Evolutionary conservation across 2,113 vertebrate genomes (phyloP).

Genomic region (Mormoops blainvillei): DNA sequence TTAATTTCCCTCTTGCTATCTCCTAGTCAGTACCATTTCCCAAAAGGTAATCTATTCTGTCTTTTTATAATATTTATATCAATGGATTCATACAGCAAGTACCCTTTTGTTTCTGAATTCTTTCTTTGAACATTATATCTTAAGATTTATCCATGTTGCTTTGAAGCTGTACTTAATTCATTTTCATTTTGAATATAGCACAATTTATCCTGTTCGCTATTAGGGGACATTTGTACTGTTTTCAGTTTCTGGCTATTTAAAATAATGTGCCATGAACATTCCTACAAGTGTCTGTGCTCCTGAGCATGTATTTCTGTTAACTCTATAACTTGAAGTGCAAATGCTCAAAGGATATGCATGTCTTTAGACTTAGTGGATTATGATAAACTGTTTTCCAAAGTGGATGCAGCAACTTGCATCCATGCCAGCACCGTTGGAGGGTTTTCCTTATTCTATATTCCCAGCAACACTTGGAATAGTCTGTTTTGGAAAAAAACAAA

Average conservation of each 20-base stretch:
- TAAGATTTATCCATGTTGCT: background rate
- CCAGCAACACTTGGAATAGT: background rate
- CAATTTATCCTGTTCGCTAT: background rate
- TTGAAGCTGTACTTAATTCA: background rate
- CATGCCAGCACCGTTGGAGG: background rate
- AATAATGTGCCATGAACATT: background rate
- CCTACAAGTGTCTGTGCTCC: background rate
- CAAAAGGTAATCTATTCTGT: background rate
- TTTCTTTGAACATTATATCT: background rate
- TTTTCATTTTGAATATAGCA: background rate
- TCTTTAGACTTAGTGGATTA: background rate
- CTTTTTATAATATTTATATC: background rate
- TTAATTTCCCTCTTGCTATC: background rate
- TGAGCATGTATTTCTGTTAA: background rate
- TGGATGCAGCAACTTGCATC: background rate
- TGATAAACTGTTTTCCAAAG: background rate
- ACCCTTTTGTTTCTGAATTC: background rate
- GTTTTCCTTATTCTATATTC: background rate
- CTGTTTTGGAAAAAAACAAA: background rate
- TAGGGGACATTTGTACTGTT: background rate
- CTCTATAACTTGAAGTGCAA: background rate
- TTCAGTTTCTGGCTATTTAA: background rate
- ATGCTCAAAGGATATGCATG: background rate
- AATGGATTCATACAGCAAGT: background rate
- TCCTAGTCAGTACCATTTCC: background rate